Conservation (phyloP, 2,888 invertebrate genomes). For the Osmoderma eremita region DNA sequence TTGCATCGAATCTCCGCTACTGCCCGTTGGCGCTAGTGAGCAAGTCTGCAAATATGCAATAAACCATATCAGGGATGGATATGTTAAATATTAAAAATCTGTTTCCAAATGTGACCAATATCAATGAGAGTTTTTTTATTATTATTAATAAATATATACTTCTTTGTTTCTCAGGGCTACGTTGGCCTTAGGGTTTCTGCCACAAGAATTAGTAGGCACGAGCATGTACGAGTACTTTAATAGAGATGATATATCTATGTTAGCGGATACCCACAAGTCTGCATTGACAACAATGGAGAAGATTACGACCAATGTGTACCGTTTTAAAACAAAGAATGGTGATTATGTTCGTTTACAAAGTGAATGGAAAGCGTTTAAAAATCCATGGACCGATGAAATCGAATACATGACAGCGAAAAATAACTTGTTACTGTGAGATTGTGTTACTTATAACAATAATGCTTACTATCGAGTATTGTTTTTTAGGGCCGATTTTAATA, state of each 20-base stretch:
- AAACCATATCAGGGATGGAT: too few relatives aligned
- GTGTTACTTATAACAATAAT: conserved; percentile 3
- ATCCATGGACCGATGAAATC: conserved; percentile 96
- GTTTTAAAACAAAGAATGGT: conserved; percentile 84
- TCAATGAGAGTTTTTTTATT: conserved; percentile 8
- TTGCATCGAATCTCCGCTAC: too few relatives aligned
- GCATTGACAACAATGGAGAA: conserved; percentile 74
- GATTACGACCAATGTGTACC: conserved; percentile 77
- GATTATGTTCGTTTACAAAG: conserved; percentile 79
- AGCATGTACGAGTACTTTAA: conserved; percentile 94
- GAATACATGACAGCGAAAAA: conserved; percentile 92
- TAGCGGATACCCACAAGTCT: conserved; percentile 86
- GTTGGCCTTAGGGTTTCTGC: conserved; percentile 86
- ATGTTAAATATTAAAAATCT: too few relatives aligned
- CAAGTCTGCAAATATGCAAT: too few relatives aligned
- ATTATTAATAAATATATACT: conserved; percentile 1
- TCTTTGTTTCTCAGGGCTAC: conserved; percentile 76
- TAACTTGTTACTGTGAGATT: conserved; percentile 74
- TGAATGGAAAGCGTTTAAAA: conserved; percentile 88
- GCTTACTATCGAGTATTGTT: conserved; percentile 33
- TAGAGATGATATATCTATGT: conserved; percentile 79
- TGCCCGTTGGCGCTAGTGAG: too few relatives aligned
- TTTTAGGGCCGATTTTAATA: conserved; percentile 63
- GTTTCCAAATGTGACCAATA: background rate
- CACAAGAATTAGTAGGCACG: conserved; percentile 91